These are phyloP conservation scores for Pelodytes ibericus DNA, from an alignment of 2,797 vertebrate genomes.

Conservation along the genomic window DNA sequence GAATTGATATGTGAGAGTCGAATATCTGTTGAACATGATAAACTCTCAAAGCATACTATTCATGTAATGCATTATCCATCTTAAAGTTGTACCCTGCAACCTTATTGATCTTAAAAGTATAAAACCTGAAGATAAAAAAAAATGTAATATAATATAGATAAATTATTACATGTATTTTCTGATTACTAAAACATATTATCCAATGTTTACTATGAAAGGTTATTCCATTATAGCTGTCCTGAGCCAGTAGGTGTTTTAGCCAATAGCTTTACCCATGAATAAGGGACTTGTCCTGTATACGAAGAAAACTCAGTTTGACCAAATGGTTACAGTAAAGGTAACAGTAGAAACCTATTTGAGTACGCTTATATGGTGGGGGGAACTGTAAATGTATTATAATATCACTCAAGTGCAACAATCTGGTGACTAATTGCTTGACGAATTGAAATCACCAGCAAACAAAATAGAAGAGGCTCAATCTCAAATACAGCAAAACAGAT, in stretches of 20 bases:
- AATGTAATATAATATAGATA: constrained; percentile 33
- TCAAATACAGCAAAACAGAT: too few relatives aligned
- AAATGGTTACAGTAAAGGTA: too few relatives aligned
- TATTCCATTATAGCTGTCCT: background rate
- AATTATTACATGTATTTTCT: constrained; percentile 1
- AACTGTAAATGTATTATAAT: too few relatives aligned
- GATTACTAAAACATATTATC: constrained; percentile 32
- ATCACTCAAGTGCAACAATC: too few relatives aligned
- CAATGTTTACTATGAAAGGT: background rate
- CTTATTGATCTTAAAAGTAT: constrained; percentile 45
- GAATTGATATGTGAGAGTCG: constrained; percentile 34
- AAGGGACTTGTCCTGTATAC: too few relatives aligned
- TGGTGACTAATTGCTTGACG: too few relatives aligned
- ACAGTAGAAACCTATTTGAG: too few relatives aligned
- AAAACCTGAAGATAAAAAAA: constrained; percentile 39
- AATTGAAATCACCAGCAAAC: too few relatives aligned
- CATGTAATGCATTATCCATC: constrained; percentile 39
- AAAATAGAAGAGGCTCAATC: too few relatives aligned
- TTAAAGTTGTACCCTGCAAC: constrained; percentile 28
- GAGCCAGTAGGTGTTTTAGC: background rate
- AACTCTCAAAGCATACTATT: constrained; percentile 35
- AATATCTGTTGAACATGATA: constrained; percentile 45
- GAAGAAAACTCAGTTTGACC: too few relatives aligned
- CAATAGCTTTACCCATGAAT: too few relatives aligned
- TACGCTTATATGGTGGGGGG: too few relatives aligned